Evolutionary conservation across 2,113 vertebrate species (phyloP), one percentile per base, ranked within the genome.

Genomic region (Microtus ochrogaster): DNA sequence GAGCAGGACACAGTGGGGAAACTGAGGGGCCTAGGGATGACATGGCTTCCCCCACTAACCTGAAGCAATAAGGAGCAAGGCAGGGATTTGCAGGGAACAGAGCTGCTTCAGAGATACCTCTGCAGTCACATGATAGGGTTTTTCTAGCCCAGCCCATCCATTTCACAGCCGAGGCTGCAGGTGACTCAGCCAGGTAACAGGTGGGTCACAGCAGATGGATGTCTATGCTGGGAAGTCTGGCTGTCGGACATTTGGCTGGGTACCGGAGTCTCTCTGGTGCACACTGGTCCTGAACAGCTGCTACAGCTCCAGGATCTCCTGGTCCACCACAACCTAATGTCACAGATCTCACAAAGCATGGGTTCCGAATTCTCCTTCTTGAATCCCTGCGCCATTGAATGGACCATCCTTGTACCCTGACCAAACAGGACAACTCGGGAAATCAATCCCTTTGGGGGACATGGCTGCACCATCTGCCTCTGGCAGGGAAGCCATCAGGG

Each of bases 171-270:
- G 0, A 17, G n/a, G 86, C 89, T 87, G 28, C 55, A 84, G 79
- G 81, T 19, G 89, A 4, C 65, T 26, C 0, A 1, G 52, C 44
- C 36, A 26, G 83, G 72, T 1, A 3, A 13, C 72, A 30, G 76
- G 41, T 30, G 10, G 74, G 44, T 8, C 6, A 1, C 13, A 30
- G 36, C 12, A 0, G 0, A 52, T 30, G 30, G 68, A 81, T 12
- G 22, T 33, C 22, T 33, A 70, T 8, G 10, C 79, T 17, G 21
- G 28, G 72, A 83, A 44, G 49, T n/a, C 30, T 0, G 28, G 81
- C 52, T 26, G 30, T 12, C 61, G 0, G 36, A 13, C 47, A 28
- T 61, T 72, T 24, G 6, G 30, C 68, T 55, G 10, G 22, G 47
- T 7, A 36, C 22, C 47, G 1, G 17, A 5, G 36, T 6, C 83